These are phyloP conservation scores for Cettia cetti DNA, from an alignment of 2,113 vertebrate species.

Conservation along the genomic window DNA sequence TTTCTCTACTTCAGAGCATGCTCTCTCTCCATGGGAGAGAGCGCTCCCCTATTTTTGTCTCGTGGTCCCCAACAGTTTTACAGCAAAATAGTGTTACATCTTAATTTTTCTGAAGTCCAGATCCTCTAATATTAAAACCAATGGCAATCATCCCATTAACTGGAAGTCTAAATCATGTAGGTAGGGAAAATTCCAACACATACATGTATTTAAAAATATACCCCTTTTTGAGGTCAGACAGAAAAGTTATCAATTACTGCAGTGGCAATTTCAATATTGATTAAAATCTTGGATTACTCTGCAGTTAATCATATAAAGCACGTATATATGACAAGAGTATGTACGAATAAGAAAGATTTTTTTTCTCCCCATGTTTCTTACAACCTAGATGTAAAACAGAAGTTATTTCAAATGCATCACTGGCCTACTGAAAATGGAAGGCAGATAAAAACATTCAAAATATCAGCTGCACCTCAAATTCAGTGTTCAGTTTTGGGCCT, in stretches of 20 bases:
- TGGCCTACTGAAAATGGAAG: not conserved
- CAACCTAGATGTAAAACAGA: not conserved
- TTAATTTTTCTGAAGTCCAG: not conserved
- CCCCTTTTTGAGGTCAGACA: not conserved
- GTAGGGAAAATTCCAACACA: not conserved
- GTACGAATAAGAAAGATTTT: not conserved
- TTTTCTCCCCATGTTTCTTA: not conserved
- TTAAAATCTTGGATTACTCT: not conserved
- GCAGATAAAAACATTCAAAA: not conserved
- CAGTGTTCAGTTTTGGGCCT: not conserved
- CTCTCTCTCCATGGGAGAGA: no score
- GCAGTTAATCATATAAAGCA: not conserved
- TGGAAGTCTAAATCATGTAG: not conserved
- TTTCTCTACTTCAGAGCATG: no score
- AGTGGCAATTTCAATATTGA: not conserved
- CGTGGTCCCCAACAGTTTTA: no score
- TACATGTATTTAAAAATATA: not conserved
- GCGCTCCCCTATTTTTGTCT: no score
- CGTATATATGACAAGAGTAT: not conserved
- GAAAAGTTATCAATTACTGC: not conserved
- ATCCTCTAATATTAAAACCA: not conserved
- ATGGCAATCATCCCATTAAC: not conserved
- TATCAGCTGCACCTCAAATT: not conserved
- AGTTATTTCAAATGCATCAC: not conserved
- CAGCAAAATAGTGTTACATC: not conserved